These are phyloP conservation scores for Pyrgilauda ruficollis DNA, from an alignment of 2,113 vertebrate genomes.

Conservation along the genomic window DNA sequence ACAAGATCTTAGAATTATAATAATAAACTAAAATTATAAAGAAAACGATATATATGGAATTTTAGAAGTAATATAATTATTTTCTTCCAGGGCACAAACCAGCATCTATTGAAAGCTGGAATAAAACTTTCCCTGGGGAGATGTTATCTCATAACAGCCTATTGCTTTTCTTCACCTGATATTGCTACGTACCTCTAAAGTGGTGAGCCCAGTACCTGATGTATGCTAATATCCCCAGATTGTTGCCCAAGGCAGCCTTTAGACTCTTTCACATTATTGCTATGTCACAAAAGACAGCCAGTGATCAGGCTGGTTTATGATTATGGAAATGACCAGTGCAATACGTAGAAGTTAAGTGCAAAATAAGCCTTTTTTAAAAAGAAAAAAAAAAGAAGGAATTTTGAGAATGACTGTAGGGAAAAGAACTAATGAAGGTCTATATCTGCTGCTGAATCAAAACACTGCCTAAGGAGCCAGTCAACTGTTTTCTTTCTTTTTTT, in stretches of 20 bases:
- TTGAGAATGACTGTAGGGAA: background rate
- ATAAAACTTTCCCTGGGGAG: background rate
- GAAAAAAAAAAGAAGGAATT: background rate
- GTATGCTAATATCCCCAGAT: background rate
- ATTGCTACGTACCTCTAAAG: background rate
- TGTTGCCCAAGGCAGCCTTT: background rate
- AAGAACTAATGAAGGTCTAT: background rate
- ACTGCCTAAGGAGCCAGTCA: background rate
- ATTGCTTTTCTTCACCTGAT: slow-evolving; percentile 30
- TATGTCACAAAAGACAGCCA: background rate
- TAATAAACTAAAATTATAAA: background rate
- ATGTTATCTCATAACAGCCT: slow-evolving; percentile 35
- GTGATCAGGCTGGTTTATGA: background rate
- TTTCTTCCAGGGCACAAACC: background rate
- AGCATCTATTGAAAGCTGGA: background rate
- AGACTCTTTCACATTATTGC: background rate
- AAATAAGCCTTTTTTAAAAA: background rate
- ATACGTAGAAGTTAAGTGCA: background rate
- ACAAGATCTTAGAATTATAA: background rate
- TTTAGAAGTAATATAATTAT: background rate
- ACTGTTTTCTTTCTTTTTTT: background rate
- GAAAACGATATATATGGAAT: background rate
- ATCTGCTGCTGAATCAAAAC: background rate
- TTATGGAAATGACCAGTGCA: slow-evolving; percentile 36
- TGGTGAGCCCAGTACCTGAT: background rate